These are phyloP conservation scores for Pachydiplax longipennis DNA, from an alignment of 2,888 invertebrate genomes.

Conservation along the genomic window DNA sequence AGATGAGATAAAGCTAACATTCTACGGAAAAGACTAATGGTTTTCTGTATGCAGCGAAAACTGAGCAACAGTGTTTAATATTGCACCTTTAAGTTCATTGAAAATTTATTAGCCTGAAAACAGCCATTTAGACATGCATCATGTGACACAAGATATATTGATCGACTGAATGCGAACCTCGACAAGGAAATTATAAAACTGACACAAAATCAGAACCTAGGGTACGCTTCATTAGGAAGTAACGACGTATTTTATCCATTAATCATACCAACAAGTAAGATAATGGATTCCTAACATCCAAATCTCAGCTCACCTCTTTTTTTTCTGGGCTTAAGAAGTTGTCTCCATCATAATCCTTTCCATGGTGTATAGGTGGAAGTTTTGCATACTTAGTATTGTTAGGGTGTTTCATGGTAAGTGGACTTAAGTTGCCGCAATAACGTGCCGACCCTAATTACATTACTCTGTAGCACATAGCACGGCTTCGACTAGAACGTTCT, in stretches of 20 bases:
- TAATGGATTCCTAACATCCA: conserved; percentile 43
- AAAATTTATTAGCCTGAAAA: background rate
- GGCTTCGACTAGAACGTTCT: conserved; percentile 38
- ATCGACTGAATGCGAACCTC: background rate
- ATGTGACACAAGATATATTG: conserved; percentile 32
- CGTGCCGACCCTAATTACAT: conserved; percentile 48
- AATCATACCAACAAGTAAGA: background rate
- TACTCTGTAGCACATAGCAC: background rate
- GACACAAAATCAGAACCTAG: background rate
- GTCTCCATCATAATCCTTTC: conserved; percentile 51
- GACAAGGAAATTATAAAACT: background rate
- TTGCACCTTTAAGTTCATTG: background rate
- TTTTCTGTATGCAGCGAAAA: background rate
- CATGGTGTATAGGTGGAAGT: conserved; percentile 57
- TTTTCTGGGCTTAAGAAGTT: conserved; percentile 49
- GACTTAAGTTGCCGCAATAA: conserved; percentile 44
- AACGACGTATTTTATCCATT: background rate
- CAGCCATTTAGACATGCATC: conserved; percentile 5
- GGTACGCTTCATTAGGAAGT: background rate
- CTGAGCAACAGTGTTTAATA: background rate
- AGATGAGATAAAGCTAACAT: background rate
- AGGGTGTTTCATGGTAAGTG: conserved; percentile 57
- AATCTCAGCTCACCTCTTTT: conserved; percentile 48
- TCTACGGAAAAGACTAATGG: background rate
- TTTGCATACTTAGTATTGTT: conserved; percentile 60